Percentiles rank a stretch among this genome's conserved stretches.
Evolutionary conservation across 2,888 invertebrate genomes (phyloP).

Genomic region (Nemoura dubitans): DNA sequence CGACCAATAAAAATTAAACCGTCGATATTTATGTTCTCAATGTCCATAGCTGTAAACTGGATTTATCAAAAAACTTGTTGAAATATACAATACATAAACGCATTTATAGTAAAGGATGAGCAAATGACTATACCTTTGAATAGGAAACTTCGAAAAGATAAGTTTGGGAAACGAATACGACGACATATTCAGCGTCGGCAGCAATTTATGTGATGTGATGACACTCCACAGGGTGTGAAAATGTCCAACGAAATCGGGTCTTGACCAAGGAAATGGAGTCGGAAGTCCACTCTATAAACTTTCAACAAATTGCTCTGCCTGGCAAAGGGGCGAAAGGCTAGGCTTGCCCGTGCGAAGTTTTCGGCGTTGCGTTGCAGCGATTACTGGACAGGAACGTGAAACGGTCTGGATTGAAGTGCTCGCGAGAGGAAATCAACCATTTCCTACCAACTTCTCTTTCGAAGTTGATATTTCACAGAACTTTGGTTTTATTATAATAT

Average conservation of each 20-base stretch:
- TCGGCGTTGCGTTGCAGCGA: background rate
- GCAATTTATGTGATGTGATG: background rate
- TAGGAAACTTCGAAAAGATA: background rate
- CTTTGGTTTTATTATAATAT: constrained; percentile 7
- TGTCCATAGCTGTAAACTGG: no score
- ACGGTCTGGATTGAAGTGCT: constrained; percentile 19
- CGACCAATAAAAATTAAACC: no score
- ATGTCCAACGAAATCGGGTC: background rate
- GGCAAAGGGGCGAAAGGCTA: background rate
- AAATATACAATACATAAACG: no score
- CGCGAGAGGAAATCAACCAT: constrained; percentile 46
- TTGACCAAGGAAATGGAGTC: constrained; percentile 12
- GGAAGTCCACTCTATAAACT: constrained; percentile 12
- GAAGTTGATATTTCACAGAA: constrained; percentile 7
- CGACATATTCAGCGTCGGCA: background rate
- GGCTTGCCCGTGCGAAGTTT: background rate
- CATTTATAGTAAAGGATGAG: no score
- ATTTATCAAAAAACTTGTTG: no score
- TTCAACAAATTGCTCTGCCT: background rate
- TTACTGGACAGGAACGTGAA: background rate
- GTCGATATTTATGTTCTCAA: no score
- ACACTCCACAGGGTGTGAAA: background rate
- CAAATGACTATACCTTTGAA: no score
- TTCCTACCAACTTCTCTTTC: constrained; percentile 37
- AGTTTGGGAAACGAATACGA: background rate